Evolutionary conservation across 2,797 vertebrate genomes (phyloP), one percentile per base, ranked within the genome.

Genomic region (Cirrhinus mrigala): DNA sequence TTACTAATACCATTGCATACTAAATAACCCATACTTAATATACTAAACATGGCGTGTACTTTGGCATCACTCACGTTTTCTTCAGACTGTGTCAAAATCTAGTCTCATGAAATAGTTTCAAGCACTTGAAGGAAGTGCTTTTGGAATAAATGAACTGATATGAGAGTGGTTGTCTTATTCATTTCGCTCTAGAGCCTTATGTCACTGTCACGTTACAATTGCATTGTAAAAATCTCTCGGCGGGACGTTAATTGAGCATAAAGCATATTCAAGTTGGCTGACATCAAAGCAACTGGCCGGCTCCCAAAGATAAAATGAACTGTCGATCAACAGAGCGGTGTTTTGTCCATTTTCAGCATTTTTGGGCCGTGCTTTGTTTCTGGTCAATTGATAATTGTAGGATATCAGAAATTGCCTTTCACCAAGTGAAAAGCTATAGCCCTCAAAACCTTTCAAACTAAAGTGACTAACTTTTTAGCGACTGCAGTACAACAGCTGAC

Each of bases 221-320:
- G 52, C 50, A 77, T 77, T 77, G 74, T 58, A 77, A 79, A 78
- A 64, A 79, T 79, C 56, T 62, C 76, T 46, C 56, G 9, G 37
- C 15, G 22, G 76, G 76, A 79, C 0, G 58, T 79, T 79, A 79
- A 79, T 79, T 79, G 76, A 79, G 76, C 76, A 79, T 60, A 79
- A 79, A 62, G 76, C 76, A 62, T 79, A 79, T 62, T 79, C 76
- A 79, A 79, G 76, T 62, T 79, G 60, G 56, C 76, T 44, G 54
- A 79, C 76, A 79, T 79, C 76, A 62, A 79, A 79, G 76, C 10
- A 79, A 62, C 56, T 60, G 37, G 54, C n/a, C 58, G n/a, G n/a
- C 76, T 62, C 56, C 58, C 58, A 60, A n/a, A 79, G 76, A 79
- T 79, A 62, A 79, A 79, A 46, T 62, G 37, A 64, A 40, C 76